Evolutionary conservation across 2,888 invertebrate species (phyloP).

Genomic region (Timema podura): DNA sequence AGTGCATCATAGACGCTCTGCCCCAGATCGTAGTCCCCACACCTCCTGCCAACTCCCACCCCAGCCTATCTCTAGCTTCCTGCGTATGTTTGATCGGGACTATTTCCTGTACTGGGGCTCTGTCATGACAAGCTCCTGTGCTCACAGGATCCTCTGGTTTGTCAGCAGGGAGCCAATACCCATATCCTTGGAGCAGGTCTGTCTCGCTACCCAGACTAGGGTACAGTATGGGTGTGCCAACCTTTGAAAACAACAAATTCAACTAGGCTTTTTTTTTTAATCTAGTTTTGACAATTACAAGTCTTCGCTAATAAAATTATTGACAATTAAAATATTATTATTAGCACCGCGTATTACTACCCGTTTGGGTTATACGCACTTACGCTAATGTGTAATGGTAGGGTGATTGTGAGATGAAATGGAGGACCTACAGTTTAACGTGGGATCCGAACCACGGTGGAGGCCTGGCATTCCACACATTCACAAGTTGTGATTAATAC

Average conservation of each 20-base stretch:
- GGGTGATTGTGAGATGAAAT: no score
- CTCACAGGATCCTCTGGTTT: slow-evolving; percentile 55
- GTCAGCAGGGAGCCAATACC: slow-evolving; percentile 55
- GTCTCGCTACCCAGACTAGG: background rate
- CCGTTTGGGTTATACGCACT: no score
- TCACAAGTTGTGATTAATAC: no score
- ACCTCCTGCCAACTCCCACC: slow-evolving; percentile 52
- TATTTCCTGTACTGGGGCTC: slow-evolving; percentile 64
- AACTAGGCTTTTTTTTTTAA: no score
- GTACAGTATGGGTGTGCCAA: slow-evolving; percentile 39
- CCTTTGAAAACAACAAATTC: slow-evolving; percentile 42
- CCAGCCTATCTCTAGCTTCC: slow-evolving; percentile 49
- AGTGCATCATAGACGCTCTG: slow-evolving; percentile 49
- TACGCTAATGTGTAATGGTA: no score
- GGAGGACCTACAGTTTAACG: no score
- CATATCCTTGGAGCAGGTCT: slow-evolving; percentile 57
- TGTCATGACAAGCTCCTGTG: slow-evolving; percentile 46
- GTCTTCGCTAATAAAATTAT: no score
- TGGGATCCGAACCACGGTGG: no score
- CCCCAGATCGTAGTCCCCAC: slow-evolving; percentile 51
- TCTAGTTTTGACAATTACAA: no score
- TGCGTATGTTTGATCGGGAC: slow-evolving; percentile 56
- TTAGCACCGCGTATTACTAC: no score
- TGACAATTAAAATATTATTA: no score
- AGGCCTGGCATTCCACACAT: no score